Evolutionary conservation across 2,888 invertebrate genomes (phyloP).

Genomic region (Thysanoteuthis rhombus): DNA sequence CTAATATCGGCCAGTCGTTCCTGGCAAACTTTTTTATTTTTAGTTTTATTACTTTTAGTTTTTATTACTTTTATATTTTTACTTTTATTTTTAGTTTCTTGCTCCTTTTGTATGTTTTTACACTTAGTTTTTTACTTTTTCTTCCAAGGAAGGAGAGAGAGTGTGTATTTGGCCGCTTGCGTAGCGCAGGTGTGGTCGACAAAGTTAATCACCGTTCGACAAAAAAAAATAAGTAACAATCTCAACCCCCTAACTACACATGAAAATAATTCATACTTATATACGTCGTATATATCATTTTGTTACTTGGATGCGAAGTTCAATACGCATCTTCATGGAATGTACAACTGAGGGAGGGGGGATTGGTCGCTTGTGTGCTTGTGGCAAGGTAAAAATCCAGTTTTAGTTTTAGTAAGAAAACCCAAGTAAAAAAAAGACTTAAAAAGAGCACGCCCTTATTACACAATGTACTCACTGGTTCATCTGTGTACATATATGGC

Average conservation of each 20-base stretch:
- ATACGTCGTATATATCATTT: background rate
- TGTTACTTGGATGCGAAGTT: background rate
- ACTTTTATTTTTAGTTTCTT: too few species aligned
- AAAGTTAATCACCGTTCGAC: background rate
- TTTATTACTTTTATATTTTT: too few species aligned
- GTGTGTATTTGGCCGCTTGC: conserved; percentile 13
- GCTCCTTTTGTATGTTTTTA: too few species aligned
- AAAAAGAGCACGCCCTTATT: background rate
- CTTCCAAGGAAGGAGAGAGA: background rate
- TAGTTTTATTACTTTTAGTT: too few species aligned
- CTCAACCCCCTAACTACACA: background rate
- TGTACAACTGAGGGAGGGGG: background rate
- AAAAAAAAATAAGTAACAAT: background rate
- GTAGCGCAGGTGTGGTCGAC: conserved; percentile 19
- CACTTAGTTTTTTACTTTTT: conserved; percentile 12
- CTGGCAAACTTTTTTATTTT: background rate
- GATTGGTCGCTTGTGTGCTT: background rate
- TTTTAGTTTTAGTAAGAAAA: background rate
- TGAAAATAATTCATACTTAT: background rate
- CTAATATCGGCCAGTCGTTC: background rate
- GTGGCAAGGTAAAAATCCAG: background rate
- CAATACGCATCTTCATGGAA: background rate
- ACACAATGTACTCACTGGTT: background rate
- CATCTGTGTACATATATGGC: background rate
- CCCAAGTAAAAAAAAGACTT: background rate